These are phyloP conservation scores for Trichonephila clavipes DNA, from an alignment of 1,140 invertebrate genomes.

Conservation along the genomic window DNA sequence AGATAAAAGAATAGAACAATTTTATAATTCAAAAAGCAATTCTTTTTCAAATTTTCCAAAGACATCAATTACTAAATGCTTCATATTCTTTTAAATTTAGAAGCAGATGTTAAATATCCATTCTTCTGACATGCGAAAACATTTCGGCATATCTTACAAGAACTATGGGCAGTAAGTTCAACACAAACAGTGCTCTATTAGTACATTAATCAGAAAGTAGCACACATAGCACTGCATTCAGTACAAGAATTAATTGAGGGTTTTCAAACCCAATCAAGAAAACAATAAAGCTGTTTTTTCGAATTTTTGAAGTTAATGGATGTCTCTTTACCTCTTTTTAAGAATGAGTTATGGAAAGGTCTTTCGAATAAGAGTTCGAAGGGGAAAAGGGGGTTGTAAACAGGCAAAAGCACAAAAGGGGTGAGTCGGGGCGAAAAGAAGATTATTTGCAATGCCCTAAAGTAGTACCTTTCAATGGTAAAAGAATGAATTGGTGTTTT, in stretches of 20 bases:
- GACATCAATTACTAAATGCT: no score
- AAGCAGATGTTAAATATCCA: neutral
- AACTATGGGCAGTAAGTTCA: neutral
- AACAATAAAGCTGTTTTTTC: constrained; percentile 34
- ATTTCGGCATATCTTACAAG: neutral
- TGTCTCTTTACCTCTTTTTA: constrained; percentile 39
- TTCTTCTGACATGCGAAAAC: neutral
- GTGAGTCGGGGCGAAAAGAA: neutral
- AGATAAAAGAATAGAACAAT: no score
- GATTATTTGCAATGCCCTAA: constrained; percentile 25
- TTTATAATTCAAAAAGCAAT: no score
- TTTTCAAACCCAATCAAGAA: neutral
- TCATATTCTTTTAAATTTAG: no score
- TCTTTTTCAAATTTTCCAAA: no score
- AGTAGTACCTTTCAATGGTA: constrained; percentile 62
- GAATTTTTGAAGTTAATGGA: constrained; percentile 36
- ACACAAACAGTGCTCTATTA: neutral
- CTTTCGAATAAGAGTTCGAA: neutral
- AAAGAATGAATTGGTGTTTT: constrained; percentile 71
- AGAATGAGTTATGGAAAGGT: constrained; percentile 37
- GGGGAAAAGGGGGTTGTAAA: neutral
- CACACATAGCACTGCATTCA: neutral
- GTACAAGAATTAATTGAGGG: constrained; percentile 15
- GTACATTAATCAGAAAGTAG: constrained; percentile 9
- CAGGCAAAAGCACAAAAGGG: constrained; percentile 18